These are phyloP conservation scores for Ranitomeya imitator DNA, from an alignment of 2,113 vertebrate genomes.

Conservation along the genomic window DNA sequence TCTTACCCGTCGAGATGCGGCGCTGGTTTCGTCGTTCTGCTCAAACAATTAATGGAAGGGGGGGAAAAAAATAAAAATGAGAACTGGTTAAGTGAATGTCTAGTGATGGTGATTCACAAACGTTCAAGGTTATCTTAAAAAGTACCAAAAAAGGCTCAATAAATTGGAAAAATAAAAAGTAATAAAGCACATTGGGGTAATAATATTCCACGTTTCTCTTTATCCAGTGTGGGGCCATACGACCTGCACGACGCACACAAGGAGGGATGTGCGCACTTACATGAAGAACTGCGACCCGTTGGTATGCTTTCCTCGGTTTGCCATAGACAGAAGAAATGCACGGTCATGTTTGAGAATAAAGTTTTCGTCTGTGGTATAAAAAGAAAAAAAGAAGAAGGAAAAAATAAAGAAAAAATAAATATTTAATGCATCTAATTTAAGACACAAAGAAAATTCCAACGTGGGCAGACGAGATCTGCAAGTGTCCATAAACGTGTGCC, in stretches of 20 bases:
- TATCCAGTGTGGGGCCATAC: neutral
- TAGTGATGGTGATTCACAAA: neutral
- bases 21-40: constrained; percentile 94
- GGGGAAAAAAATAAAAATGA: constrained; percentile 57
- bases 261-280: constrained; percentile 80
- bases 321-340: constrained; percentile 99
- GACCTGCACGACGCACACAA: neutral
- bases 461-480: neutral
- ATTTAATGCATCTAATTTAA: neutral
- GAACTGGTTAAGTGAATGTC: constrained; percentile 59
- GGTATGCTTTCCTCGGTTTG: constrained; percentile 98
- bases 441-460: neutral
- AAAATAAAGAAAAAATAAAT: neutral
- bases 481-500: constrained; percentile 3
- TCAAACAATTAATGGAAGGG: constrained; percentile 61
- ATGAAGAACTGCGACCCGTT: constrained; percentile 99
- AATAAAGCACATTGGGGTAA: no score
- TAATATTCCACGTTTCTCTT: neutral
- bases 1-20: constrained; percentile 95
- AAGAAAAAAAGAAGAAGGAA: constrained; percentile 61
- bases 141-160: no score
- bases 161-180: no score
- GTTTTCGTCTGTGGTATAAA: constrained; percentile 94
- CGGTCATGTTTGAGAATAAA: constrained; percentile 99
- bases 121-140: no score